phyloP scores from a whole-genome alignment of 2,888 invertebrate species.

The Mythimna impura region DNA sequence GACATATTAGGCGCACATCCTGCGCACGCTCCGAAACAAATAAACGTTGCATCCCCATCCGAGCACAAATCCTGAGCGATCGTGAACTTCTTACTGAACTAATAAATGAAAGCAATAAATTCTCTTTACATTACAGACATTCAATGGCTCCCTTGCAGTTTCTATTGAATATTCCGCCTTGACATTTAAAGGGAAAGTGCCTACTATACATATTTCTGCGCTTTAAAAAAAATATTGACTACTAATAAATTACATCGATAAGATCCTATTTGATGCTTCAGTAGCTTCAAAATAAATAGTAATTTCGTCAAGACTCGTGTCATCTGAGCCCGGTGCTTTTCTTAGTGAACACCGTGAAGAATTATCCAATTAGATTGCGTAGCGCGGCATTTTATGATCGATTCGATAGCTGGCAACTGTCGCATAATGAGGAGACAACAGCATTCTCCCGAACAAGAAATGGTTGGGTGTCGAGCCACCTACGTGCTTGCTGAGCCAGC shows the following conservation, averaged over 20 bases:
- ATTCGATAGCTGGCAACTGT: slow-evolving; percentile 82
- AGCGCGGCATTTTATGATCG: slow-evolving; percentile 82
- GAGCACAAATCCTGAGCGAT: slow-evolving; percentile 81
- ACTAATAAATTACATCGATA: slow-evolving; percentile 42
- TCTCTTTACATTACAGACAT: slow-evolving; percentile 82
- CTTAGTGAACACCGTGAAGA: slow-evolving; percentile 82
- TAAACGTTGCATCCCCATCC: slow-evolving; percentile 83
- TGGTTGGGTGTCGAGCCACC: slow-evolving; percentile 85
- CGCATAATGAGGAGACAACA: slow-evolving; percentile 86
- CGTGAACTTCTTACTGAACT: slow-evolving; percentile 84
- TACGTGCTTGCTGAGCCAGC: slow-evolving; percentile 80
- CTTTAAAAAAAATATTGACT: slow-evolving; percentile 44
- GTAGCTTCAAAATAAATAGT: slow-evolving; percentile 71
- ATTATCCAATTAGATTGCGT: slow-evolving; percentile 85
- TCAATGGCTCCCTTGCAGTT: slow-evolving; percentile 70
- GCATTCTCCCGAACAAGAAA: slow-evolving; percentile 83
- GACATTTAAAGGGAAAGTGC: slow-evolving; percentile 38
- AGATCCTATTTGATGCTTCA: slow-evolving; percentile 73
- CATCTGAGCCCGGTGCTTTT: slow-evolving; percentile 76
- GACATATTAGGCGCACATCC: slow-evolving; percentile 83
- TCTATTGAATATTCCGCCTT: slow-evolving; percentile 49
- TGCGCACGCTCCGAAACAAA: slow-evolving; percentile 83
- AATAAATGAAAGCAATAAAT: slow-evolving; percentile 88
- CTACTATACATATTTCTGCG: slow-evolving; percentile 28
- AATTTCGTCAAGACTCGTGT: slow-evolving; percentile 73